These are phyloP conservation scores for Rhamnusium bicolor DNA, from an alignment of 2,888 invertebrate genomes.

Conservation along the genomic window DNA sequence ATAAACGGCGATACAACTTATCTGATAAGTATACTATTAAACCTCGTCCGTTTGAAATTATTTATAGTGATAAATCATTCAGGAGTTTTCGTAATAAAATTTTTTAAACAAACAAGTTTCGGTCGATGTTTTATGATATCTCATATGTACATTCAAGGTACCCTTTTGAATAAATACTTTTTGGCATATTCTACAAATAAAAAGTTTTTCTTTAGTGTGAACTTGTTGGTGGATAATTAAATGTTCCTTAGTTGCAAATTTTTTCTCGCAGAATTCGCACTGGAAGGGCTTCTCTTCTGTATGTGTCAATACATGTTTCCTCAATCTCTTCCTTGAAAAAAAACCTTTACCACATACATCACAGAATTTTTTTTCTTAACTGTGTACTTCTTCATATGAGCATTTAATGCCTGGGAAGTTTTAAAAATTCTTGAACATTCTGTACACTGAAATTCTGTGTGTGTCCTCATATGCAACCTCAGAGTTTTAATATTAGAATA, in stretches of 20 bases:
- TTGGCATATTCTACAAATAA: slow-evolving; percentile 73
- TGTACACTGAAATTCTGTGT: slow-evolving; percentile 41
- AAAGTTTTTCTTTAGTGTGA: slow-evolving; percentile 69
- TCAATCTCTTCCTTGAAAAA: slow-evolving; percentile 28
- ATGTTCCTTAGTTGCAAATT: slow-evolving; percentile 67
- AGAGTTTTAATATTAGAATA: slow-evolving; percentile 42
- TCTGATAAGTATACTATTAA: no score
- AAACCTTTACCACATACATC: slow-evolving; percentile 52
- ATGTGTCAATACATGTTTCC: slow-evolving; percentile 68
- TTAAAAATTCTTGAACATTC: slow-evolving; percentile 3
- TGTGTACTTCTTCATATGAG: slow-evolving; percentile 29
- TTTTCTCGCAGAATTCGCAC: slow-evolving; percentile 66
- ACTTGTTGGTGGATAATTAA: slow-evolving; percentile 64
- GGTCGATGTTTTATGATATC: slow-evolving; percentile 64
- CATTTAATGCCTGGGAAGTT: neutral
- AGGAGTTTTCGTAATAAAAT: slow-evolving; percentile 48
- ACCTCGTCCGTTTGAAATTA: no score
- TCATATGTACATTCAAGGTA: slow-evolving; percentile 71
- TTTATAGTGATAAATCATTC: no score
- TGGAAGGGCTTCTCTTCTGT: slow-evolving; percentile 64
- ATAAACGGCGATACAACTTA: no score
- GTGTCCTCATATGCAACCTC: slow-evolving; percentile 45
- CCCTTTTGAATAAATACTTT: slow-evolving; percentile 74
- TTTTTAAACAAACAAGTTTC: slow-evolving; percentile 60
- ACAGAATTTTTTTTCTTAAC: slow-evolving; percentile 41